Percentiles rank a stretch among this genome's conserved stretches.
Evolutionary conservation across 2,888 invertebrate genomes (phyloP).

Genomic region (Hypolimnas misippus): DNA sequence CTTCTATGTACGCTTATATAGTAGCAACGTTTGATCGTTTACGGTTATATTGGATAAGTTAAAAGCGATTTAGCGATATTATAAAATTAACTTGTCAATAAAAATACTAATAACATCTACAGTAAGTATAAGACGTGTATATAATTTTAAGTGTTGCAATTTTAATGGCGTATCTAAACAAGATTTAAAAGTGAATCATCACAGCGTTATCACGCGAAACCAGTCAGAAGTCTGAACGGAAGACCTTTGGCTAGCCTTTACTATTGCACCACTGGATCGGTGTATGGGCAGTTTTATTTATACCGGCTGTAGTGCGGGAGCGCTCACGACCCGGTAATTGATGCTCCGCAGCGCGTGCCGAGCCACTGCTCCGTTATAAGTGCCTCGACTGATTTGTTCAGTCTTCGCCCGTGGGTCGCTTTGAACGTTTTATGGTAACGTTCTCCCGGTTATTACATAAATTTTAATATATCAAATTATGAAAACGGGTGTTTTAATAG

Average conservation of each 20-base stretch:
- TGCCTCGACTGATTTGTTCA: conserved; percentile 50
- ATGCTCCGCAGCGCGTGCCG: conserved; percentile 63
- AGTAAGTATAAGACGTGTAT: too few species aligned
- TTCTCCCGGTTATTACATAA: neutral
- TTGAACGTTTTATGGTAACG: conserved; percentile 22
- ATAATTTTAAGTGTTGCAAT: neutral
- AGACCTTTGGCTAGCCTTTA: conserved; percentile 76
- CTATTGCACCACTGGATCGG: conserved; percentile 75
- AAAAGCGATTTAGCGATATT: conserved; percentile 32
- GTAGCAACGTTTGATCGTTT: conserved; percentile 44
- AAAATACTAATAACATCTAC: too few species aligned
- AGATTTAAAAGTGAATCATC: conserved; percentile 36
- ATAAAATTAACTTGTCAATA: neutral
- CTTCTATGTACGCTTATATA: conserved; percentile 50
- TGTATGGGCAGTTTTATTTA: conserved; percentile 76
- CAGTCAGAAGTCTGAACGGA: conserved; percentile 69
- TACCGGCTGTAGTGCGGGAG: conserved; percentile 79
- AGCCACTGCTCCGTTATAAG: conserved; percentile 55
- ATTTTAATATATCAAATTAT: neutral
- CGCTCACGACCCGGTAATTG: conserved; percentile 82
- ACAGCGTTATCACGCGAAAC: conserved; percentile 20
- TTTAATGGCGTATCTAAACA: conserved; percentile 28
- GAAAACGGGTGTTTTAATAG: too few species aligned
- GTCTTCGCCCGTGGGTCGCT: conserved; percentile 36
- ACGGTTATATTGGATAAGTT: conserved; percentile 43